Percentiles rank a stretch among this genome's conserved stretches.
Conservation (phyloP, 2,797 vertebrate genomes). For the Tarsius wallacei region DNA sequence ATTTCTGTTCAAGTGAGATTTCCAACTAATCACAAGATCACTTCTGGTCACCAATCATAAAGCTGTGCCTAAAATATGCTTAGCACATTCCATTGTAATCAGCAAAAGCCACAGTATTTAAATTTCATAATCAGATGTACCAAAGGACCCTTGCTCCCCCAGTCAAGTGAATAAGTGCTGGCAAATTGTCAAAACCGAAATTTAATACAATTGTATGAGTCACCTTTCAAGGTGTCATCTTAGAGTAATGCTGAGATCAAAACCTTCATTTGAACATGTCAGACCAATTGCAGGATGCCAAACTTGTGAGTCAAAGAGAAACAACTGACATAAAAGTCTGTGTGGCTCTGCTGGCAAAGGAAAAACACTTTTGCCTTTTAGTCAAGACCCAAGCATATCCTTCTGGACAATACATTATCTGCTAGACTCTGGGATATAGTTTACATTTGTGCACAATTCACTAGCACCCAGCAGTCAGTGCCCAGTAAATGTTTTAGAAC, state of each 20-base stretch:
- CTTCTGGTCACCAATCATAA: slow-evolving; percentile 54
- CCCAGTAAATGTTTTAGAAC: not conserved
- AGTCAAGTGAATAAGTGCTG: slow-evolving; percentile 72
- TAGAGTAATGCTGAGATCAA: slow-evolving; percentile 70
- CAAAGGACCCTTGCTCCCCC: slow-evolving; percentile 61
- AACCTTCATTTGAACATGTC: slow-evolving; percentile 68
- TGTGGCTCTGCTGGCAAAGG: not conserved
- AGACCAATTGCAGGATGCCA: slow-evolving; percentile 61
- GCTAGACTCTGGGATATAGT: not conserved
- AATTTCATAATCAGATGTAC: slow-evolving; percentile 45
- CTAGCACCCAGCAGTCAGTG: not conserved
- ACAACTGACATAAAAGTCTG: not conserved
- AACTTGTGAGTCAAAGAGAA: slow-evolving; percentile 56
- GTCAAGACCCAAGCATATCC: not conserved
- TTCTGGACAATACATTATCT: not conserved
- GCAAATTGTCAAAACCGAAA: slow-evolving; percentile 83
- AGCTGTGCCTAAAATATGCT: slow-evolving; percentile 66
- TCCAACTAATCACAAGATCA: not conserved
- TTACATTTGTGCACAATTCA: not conserved
- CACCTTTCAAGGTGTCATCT: slow-evolving; percentile 66
- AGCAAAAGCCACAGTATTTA: slow-evolving; percentile 51
- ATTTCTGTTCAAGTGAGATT: slow-evolving; percentile 42
- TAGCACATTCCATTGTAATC: slow-evolving; percentile 61
- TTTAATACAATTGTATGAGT: slow-evolving; percentile 73
- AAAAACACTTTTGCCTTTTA: slow-evolving; percentile 41